Evolutionary conservation across 2,113 vertebrate genomes (phyloP).

Genomic region (Rynchops niger): DNA sequence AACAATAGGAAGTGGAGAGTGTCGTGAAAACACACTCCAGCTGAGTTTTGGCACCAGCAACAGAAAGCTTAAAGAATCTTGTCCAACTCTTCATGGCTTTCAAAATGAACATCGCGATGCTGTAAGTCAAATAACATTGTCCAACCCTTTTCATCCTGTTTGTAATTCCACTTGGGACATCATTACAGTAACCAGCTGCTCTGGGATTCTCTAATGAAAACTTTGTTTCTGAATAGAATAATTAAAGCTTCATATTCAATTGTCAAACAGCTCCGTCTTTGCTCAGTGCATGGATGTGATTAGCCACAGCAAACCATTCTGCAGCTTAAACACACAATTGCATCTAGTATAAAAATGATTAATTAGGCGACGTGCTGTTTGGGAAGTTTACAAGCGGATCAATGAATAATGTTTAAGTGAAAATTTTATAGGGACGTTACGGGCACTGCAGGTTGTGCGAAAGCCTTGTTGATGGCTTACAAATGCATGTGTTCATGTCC

Average conservation of each 20-base stretch:
- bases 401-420: slow-evolving; percentile 62
- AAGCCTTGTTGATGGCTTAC: slow-evolving; percentile 10
- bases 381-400: slow-evolving; percentile 66
- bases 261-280: slow-evolving; percentile 52
- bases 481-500: background rate
- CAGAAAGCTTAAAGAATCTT: slow-evolving; percentile 28
- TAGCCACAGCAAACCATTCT: slow-evolving; percentile 44
- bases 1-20: slow-evolving; percentile 61
- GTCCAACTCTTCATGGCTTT: slow-evolving; percentile 54
- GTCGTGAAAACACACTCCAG: slow-evolving; percentile 50
- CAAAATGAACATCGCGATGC: slow-evolving; percentile 13
- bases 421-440: slow-evolving; percentile 66
- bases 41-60: slow-evolving; percentile 41
- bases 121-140: slow-evolving; percentile 55
- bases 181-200: slow-evolving; percentile 64
- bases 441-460: slow-evolving; percentile 61
- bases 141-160: slow-evolving; percentile 62
- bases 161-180: slow-evolving; percentile 61
- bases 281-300: slow-evolving; percentile 58
- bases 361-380: slow-evolving; percentile 61
- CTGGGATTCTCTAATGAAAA: slow-evolving; percentile 66
- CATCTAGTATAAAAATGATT: slow-evolving; percentile 69
- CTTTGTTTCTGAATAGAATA: slow-evolving; percentile 66
- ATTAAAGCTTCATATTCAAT: slow-evolving; percentile 70
- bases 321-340: slow-evolving; percentile 67